These are phyloP conservation scores for Orussus abietinus DNA, from an alignment of 1,140 invertebrate species.

Conservation along the genomic window DNA sequence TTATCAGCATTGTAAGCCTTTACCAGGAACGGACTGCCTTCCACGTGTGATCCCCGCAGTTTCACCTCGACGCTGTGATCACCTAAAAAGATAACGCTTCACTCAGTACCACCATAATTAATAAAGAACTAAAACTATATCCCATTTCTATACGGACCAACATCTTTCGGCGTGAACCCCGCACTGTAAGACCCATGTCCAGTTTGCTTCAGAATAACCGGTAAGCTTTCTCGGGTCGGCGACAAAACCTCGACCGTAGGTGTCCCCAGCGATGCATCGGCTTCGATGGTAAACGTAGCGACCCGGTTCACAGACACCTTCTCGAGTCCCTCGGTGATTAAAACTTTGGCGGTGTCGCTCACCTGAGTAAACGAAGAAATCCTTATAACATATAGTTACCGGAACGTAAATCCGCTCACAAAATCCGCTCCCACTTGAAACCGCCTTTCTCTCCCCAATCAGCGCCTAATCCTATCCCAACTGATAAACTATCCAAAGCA, in stretches of 20 bases:
- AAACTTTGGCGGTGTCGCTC: conserved; percentile 50
- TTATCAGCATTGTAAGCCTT: conserved; percentile 93
- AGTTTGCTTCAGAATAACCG: conserved; percentile 60
- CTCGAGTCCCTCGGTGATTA: conserved; percentile 76
- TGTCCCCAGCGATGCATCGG: conserved; percentile 63
- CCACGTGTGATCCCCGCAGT: conserved; percentile 77
- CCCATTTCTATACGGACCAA: conserved; percentile 67
- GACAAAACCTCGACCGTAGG: conserved; percentile 77
- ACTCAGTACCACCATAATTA: conserved; percentile 1
- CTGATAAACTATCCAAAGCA: too few relatives aligned
- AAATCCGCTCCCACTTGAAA: too few relatives aligned
- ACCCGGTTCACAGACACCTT: conserved; percentile 86
- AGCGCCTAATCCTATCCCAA: too few relatives aligned
- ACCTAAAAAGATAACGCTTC: conserved; percentile 46
- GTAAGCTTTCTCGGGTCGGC: conserved; percentile 66
- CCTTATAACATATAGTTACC: too few relatives aligned
- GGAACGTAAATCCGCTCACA: too few relatives aligned
- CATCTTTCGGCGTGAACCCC: conserved; percentile 82
- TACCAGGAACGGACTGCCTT: conserved; percentile 90
- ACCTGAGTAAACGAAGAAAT: conserved; percentile 28
- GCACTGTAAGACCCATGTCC: conserved; percentile 54
- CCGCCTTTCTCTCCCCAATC: too few relatives aligned
- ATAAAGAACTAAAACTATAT: too few relatives aligned
- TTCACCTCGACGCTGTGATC: conserved; percentile 91
- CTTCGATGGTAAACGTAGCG: conserved; percentile 82